Conservation (phyloP, 2,113 vertebrate species). For the Cochlearius cochlearius region DNA sequence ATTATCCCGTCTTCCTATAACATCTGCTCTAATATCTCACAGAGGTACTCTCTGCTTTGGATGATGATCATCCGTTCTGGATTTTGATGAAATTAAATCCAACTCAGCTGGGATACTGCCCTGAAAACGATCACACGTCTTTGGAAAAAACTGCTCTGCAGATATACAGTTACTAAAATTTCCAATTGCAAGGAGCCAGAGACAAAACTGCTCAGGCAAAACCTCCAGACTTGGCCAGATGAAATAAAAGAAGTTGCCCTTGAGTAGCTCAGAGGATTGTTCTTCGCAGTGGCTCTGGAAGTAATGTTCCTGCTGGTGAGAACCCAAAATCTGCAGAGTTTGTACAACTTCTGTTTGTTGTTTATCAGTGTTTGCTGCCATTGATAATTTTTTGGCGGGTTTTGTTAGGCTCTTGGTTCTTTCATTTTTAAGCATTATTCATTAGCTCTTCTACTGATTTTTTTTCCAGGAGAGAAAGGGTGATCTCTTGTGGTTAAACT, state of each 20-base stretch:
- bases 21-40: neutral
- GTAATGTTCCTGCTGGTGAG: neutral
- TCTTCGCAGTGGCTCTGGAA: neutral
- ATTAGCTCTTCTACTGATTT: neutral
- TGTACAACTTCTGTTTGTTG: neutral
- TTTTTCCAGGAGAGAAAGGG: slow-evolving; percentile 2
- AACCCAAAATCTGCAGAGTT: neutral
- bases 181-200: neutral
- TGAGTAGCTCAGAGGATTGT: neutral
- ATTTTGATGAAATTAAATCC: neutral
- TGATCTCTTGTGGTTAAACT: slow-evolving; percentile 30
- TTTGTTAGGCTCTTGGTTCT: neutral
- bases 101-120: neutral
- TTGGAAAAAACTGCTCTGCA: neutral
- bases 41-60: neutral
- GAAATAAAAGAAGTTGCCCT: neutral
- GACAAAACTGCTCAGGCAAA: neutral
- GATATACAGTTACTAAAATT: neutral
- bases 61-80: neutral
- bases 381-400: neutral
- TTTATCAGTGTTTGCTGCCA: neutral
- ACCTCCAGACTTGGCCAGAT: neutral
- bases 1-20: neutral
- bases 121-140: neutral
- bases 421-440: neutral